Evolutionary conservation across 1,140 invertebrate genomes (phyloP).

Genomic region (Lepidurus couesii): DNA sequence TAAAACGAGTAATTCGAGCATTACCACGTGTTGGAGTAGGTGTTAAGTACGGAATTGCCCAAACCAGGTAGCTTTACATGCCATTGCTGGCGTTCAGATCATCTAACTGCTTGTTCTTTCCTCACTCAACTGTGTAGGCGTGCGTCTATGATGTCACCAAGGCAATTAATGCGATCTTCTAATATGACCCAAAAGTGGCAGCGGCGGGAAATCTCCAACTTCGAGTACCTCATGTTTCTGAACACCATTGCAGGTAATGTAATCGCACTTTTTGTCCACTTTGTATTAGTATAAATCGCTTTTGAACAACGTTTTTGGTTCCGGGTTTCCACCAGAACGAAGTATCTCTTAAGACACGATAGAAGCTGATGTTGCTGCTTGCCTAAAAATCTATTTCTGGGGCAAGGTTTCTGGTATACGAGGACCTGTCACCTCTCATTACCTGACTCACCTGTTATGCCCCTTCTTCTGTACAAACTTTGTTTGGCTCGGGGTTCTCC

Average conservation of each 20-base stretch:
- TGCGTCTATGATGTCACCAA: constrained; percentile 95
- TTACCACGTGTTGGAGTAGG: constrained; percentile 97
- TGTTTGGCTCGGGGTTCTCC: neutral
- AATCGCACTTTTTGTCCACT: neutral
- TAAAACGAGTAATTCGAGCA: constrained; percentile 97
- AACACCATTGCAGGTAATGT: constrained; percentile 94
- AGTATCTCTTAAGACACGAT: neutral
- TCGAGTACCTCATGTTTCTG: constrained; percentile 99
- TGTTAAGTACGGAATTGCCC: constrained; percentile 97
- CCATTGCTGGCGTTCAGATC: constrained; percentile 7
- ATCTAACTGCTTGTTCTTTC: neutral
- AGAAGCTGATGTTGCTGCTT: too few species aligned
- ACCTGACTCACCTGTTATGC: constrained; percentile 19
- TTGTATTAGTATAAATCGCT: neutral
- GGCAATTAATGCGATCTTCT: constrained; percentile 95
- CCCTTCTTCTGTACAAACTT: constrained; percentile 1
- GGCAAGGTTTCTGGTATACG: neutral
- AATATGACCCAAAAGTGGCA: constrained; percentile 99
- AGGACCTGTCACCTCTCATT: constrained; percentile 24
- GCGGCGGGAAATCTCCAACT: constrained; percentile 95
- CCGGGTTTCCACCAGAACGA: neutral
- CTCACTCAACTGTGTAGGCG: constrained; percentile 54
- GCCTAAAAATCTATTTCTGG: neutral
- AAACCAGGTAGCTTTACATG: constrained; percentile 69
- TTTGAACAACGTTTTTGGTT: neutral